Percentiles rank a stretch among this genome's conserved stretches.
These are phyloP conservation scores for Bombus impatiens DNA, from an alignment of 1,140 invertebrate genomes.

Conservation along the genomic window DNA sequence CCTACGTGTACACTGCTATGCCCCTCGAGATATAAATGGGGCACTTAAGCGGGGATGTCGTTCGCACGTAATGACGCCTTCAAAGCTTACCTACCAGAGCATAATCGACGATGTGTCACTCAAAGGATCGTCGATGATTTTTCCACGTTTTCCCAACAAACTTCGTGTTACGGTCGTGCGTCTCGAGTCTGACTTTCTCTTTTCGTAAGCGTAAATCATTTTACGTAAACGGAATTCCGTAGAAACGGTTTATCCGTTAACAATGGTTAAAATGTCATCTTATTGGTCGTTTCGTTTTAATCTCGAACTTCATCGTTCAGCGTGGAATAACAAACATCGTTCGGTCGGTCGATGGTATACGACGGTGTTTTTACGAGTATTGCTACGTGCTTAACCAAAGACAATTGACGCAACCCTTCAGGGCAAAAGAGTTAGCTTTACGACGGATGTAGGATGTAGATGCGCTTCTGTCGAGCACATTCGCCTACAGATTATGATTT, in stretches of 20 bases:
- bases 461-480: conserved; percentile 37
- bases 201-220: background rate
- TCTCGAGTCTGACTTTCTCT: too few relatives aligned
- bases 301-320: background rate
- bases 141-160: background rate
- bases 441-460: conserved; percentile 18
- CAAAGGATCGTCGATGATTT: conserved; percentile 25
- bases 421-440: conserved; percentile 48
- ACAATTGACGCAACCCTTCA: conserved; percentile 46
- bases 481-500: conserved; percentile 58
- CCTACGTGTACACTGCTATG: conserved; percentile 65
- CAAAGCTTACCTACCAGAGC: conserved; percentile 63
- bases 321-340: conserved; percentile 28
- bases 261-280: background rate
- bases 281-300: background rate
- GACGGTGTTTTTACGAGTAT: conserved; percentile 55
- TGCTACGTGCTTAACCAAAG: conserved; percentile 43
- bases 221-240: background rate
- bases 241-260: background rate
- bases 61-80: conserved; percentile 74
- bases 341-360: background rate
- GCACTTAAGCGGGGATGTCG: conserved; percentile 72
- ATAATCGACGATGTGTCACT: conserved; percentile 49
- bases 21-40: conserved; percentile 71
- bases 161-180: background rate